Evolutionary conservation across 2,113 vertebrate genomes (phyloP).

Genomic region (Procapra przewalskii): DNA sequence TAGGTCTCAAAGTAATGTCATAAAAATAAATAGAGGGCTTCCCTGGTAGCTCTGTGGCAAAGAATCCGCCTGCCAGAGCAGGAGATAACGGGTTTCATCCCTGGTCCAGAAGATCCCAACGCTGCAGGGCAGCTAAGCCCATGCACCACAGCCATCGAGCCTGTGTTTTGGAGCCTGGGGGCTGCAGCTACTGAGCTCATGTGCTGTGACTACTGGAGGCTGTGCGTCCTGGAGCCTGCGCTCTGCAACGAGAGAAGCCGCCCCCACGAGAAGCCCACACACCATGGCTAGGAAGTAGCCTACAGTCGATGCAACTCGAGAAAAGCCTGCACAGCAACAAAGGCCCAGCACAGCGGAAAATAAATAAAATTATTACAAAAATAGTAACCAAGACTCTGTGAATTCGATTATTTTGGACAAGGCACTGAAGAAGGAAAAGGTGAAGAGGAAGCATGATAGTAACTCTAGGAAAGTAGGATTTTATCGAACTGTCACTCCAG

Average conservation of each 20-base stretch:
- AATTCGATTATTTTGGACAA: background rate
- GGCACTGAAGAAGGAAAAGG: background rate
- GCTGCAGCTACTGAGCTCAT: background rate
- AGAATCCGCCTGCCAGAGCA: background rate
- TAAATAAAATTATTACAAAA: background rate
- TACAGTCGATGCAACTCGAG: background rate
- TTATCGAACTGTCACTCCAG: background rate
- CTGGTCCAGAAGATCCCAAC: background rate
- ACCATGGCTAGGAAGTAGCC: background rate
- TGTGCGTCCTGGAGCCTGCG: background rate
- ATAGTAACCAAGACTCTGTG: background rate
- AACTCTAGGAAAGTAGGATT: background rate
- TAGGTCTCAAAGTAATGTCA: background rate
- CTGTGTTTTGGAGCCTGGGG: background rate
- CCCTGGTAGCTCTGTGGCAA: background rate
- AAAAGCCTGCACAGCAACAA: background rate
- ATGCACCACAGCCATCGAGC: background rate
- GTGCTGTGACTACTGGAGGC: background rate
- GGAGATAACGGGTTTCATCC: background rate
- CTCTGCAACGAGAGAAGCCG: background rate
- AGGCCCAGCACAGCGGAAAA: background rate
- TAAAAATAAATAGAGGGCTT: background rate
- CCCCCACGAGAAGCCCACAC: background rate
- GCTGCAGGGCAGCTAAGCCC: background rate
- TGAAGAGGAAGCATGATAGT: background rate